phyloP scores from a whole-genome alignment of 2,113 vertebrate genomes.

The Donacobius atricapilla region DNA sequence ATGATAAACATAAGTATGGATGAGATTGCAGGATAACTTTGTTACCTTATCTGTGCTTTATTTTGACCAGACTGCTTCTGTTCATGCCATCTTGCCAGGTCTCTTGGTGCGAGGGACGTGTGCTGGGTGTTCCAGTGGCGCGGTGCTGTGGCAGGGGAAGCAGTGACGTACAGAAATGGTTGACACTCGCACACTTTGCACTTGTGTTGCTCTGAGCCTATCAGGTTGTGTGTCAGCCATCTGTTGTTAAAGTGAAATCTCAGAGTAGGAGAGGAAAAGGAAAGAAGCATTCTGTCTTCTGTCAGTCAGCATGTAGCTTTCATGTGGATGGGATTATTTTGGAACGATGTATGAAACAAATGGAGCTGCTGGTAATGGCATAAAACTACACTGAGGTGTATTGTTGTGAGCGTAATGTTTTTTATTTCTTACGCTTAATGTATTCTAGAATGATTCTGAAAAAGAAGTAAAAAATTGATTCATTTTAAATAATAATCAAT shows the following conservation, averaged over 20 bases:
- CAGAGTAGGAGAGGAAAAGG: background rate
- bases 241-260: background rate
- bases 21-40: background rate
- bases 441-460: background rate
- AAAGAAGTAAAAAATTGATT: background rate
- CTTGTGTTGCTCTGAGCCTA: background rate
- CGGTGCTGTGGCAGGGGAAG: background rate
- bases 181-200: accelerated
- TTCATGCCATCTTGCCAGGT: background rate
- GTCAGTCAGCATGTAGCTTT: background rate
- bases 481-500: background rate
- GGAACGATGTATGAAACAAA: background rate
- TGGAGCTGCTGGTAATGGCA: background rate
- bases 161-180: background rate
- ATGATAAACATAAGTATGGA: background rate
- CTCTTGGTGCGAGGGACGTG: background rate
- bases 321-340: background rate
- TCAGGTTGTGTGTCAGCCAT: background rate
- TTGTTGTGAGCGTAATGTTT: background rate
- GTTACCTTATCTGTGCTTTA: background rate
- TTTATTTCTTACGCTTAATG: background rate
- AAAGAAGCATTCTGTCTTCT: background rate
- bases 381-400: background rate
- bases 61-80: background rate
- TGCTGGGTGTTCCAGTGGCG: background rate